These are phyloP conservation scores for Bucco capensis DNA, from an alignment of 2,113 vertebrate genomes.

Conservation along the genomic window DNA sequence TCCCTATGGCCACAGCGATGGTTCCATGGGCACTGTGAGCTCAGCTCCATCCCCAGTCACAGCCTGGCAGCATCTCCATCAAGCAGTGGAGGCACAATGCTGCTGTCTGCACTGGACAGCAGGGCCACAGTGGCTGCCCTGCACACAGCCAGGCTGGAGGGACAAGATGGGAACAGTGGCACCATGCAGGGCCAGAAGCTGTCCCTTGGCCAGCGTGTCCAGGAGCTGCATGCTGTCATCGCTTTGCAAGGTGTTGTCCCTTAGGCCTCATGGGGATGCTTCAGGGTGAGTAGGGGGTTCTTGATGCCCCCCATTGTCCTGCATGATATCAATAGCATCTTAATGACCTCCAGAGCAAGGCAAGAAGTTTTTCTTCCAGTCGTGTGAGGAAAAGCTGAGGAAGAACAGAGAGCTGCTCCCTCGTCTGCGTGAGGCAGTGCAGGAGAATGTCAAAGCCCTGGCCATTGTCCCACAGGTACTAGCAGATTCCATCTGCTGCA, in stretches of 20 bases:
- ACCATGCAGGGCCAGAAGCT: rapidly evolving
- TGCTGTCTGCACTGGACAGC: rapidly evolving
- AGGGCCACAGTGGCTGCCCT: rapidly evolving
- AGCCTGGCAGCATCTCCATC: rapidly evolving
- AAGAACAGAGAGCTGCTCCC: neutral
- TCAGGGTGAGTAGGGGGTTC: rapidly evolving
- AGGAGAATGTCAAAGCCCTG: neutral
- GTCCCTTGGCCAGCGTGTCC: neutral
- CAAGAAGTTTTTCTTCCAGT: neutral
- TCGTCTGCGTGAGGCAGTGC: neutral
- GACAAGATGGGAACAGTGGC: rapidly evolving
- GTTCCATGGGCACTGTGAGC: neutral
- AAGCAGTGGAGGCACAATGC: rapidly evolving
- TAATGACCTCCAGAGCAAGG: neutral
- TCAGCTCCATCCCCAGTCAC: too few relatives aligned
- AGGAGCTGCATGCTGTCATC: neutral
- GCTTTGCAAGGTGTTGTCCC: constrained; percentile 6
- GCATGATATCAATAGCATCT: rapidly evolving
- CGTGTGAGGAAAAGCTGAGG: neutral
- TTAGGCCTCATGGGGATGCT: rapidly evolving
- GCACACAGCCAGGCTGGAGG: rapidly evolving
- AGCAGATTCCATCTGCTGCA: neutral
- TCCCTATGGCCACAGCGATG: rapidly evolving
- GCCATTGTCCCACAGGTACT: neutral
- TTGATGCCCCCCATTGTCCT: rapidly evolving